Evolutionary conservation across 2,113 vertebrate species (phyloP).

Genomic region (Henicopernis longicauda): DNA sequence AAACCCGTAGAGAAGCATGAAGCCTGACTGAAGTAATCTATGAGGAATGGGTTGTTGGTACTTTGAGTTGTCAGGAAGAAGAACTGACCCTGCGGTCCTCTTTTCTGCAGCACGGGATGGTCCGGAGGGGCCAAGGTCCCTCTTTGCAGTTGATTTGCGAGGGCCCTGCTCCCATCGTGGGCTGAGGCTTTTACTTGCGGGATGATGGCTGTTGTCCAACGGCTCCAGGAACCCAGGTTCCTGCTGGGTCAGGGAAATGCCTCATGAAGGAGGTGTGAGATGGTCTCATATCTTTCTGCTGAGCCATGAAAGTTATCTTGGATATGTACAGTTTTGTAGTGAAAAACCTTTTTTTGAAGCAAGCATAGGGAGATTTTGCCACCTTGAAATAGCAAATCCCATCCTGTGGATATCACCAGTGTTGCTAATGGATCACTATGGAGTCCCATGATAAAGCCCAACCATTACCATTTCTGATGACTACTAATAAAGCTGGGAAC

Average conservation of each 20-base stretch:
- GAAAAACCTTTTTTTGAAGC: neutral
- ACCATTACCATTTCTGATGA: neutral
- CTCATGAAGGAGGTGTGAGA: neutral
- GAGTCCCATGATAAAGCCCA: neutral
- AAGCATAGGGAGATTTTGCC: neutral
- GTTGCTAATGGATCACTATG: fast-evolving
- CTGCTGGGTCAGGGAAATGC: neutral
- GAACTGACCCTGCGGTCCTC: neutral
- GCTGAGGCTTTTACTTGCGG: neutral
- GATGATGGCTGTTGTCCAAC: neutral
- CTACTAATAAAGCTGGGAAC: neutral
- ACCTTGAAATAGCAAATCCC: neutral
- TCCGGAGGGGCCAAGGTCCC: neutral
- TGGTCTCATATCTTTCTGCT: neutral
- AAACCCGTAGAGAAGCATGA: fast-evolving
- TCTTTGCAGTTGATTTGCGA: neutral
- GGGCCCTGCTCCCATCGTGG: fast-evolving
- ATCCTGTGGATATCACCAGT: fast-evolving
- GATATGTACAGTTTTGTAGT: neutral
- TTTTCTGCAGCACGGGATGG: neutral
- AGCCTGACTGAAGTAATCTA: neutral
- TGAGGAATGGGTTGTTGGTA: neutral
- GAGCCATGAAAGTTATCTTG: fast-evolving
- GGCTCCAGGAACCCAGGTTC: neutral
- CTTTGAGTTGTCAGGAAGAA: neutral